Evolutionary conservation across 2,888 invertebrate species (phyloP).

Genomic region (Omphaloscelis lunosa): DNA sequence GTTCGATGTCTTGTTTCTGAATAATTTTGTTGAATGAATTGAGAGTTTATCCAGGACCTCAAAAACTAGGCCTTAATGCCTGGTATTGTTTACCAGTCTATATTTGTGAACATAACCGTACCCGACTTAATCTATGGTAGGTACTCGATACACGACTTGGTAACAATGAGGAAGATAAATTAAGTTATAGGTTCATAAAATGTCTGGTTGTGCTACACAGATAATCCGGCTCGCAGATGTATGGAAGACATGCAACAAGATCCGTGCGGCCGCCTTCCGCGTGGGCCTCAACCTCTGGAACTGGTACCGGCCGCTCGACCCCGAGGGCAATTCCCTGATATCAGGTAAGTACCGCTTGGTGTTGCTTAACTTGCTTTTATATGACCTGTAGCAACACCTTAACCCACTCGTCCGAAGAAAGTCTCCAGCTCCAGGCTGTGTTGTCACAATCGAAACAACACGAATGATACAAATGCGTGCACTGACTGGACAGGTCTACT

Average conservation of each 20-base stretch:
- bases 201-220: slow-evolving; percentile 68
- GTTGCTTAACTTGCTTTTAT: not conserved
- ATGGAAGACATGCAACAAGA: slow-evolving; percentile 95
- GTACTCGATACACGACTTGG: not conserved
- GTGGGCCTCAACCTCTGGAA: slow-evolving; percentile 93
- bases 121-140: no score
- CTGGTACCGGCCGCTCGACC: slow-evolving; percentile 93
- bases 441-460: not conserved
- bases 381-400: not conserved
- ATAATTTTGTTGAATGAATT: not conserved
- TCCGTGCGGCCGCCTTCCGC: slow-evolving; percentile 94
- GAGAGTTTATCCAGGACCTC: not conserved
- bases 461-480: not conserved
- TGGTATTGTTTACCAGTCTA: not conserved
- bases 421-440: not conserved
- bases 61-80: not conserved
- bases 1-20: not conserved
- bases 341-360: slow-evolving; percentile 85
- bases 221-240: slow-evolving; percentile 91
- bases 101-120: not conserved
- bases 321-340: slow-evolving; percentile 92
- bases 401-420: not conserved
- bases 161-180: not conserved
- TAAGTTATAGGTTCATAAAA: not conserved
- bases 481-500: not conserved